phyloP scores from a whole-genome alignment of 2,888 invertebrate genomes.

The Morpho deidamia region DNA sequence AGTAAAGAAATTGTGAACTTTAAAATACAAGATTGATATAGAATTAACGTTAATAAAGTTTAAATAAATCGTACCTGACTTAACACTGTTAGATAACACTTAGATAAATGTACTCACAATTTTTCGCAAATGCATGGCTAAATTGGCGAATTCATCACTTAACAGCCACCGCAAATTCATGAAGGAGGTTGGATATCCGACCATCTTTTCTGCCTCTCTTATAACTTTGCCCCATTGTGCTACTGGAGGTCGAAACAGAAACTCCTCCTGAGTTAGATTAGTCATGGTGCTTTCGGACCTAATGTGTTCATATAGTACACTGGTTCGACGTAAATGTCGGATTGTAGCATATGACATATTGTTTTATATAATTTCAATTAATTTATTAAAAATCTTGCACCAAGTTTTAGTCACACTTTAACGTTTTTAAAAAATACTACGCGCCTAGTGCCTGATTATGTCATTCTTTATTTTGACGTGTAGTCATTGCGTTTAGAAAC shows the following conservation, averaged over 20 bases:
- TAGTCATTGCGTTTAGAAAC: slow-evolving; percentile 38
- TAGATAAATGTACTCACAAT: slow-evolving; percentile 52
- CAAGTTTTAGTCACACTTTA: slow-evolving; percentile 23
- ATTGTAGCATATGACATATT: slow-evolving; percentile 62
- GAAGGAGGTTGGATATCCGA: slow-evolving; percentile 79
- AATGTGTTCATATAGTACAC: slow-evolving; percentile 50
- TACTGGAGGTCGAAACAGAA: slow-evolving; percentile 62
- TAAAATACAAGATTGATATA: too few species aligned
- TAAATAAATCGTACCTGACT: not conserved
- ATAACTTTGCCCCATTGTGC: slow-evolving; percentile 68
- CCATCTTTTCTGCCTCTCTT: slow-evolving; percentile 71
- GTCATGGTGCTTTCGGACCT: slow-evolving; percentile 61
- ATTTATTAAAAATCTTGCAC: slow-evolving; percentile 34
- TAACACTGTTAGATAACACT: slow-evolving; percentile 6
- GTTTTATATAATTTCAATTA: slow-evolving; percentile 20
- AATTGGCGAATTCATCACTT: slow-evolving; percentile 81
- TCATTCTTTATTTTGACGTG: slow-evolving; percentile 26
- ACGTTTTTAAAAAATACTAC: slow-evolving; percentile 16
- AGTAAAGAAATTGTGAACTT: too few species aligned
- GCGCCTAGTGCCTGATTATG: slow-evolving; percentile 24
- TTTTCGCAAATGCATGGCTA: slow-evolving; percentile 74
- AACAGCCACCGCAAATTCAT: slow-evolving; percentile 80
- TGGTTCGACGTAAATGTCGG: slow-evolving; percentile 58
- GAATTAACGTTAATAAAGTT: slow-evolving; percentile 17
- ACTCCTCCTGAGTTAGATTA: slow-evolving; percentile 63